Evolutionary conservation across 2,797 vertebrate species (phyloP), one percentile per base, ranked within the genome.

Genomic region (Danio choprae): DNA sequence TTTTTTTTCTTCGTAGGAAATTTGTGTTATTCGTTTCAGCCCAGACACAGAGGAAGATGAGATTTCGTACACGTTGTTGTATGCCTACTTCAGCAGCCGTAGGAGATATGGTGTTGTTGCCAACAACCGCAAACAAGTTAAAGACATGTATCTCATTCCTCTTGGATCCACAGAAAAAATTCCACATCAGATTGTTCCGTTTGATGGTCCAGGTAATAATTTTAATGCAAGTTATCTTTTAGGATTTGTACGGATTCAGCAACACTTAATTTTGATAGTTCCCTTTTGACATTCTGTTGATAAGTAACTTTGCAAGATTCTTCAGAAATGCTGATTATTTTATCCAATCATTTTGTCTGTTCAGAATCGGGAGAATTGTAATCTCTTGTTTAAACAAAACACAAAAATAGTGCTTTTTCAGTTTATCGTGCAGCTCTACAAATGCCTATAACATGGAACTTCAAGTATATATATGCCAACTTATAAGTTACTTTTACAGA

Each of bases 121-220:
- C 79, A 99, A 99, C 92, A 99, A 99, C 84, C 94, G 95, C 89
- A 98, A 97, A 91, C 96, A 96, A 91, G 97, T 99, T 87, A 99
- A 99, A 92, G 98, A 99, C 92, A 96, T 99, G 95, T 99, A 99
- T 91, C 95, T 99, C 83, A 97, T 99, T 87, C 98, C 98, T 38
- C 88, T 99, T 89, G 96, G 96, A 71, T 93, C 96, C 62, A 91
- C 91, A 55, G 98, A 99, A 89, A 99, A 99, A 94, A 96, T 99
- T 82, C 98, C 98, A 84, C 96, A 99, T 90, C 97, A 98, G 88
- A 96, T 99, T 46, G 96, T 98, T 91, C 97, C 98, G 80, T 99
- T 99, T 89, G 98, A 99, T 89, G 98, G 98, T 77, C 98, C 98
- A 92, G 98, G 98, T 99, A 96, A 92, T 88, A 86, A 63, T 59